phyloP scores from a whole-genome alignment of 2,797 vertebrate genomes.

The Typhlichthys subterraneus region DNA sequence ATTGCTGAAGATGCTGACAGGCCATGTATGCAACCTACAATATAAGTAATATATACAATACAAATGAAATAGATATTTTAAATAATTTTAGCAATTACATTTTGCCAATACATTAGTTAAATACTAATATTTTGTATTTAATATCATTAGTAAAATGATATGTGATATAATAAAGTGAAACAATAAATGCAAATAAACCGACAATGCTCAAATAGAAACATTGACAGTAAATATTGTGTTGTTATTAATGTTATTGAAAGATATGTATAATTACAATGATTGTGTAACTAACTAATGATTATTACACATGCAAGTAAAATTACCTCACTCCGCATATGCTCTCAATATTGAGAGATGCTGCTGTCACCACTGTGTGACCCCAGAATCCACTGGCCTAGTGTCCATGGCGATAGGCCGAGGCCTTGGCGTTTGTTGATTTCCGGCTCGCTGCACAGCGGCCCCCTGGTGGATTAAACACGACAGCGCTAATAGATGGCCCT shows the following conservation, averaged over 20 bases:
- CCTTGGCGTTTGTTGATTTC: slow-evolving; percentile 17
- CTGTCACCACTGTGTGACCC: no score
- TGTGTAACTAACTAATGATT: no score
- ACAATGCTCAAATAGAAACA: no score
- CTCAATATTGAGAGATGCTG: not conserved
- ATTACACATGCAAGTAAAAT: no score
- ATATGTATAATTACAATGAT: no score
- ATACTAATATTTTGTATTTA: no score
- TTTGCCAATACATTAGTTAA: not conserved
- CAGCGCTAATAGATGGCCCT: slow-evolving; percentile 64
- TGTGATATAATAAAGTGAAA: no score
- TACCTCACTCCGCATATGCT: not conserved
- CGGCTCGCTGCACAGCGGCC: slow-evolving; percentile 41
- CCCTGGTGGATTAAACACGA: slow-evolving; percentile 56
- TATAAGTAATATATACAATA: not conserved
- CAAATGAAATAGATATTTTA: no score
- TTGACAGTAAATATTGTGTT: no score
- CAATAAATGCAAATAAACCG: no score
- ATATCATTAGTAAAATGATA: no score
- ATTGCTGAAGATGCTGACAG: slow-evolving; percentile 9
- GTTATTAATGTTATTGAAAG: no score
- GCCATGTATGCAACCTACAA: not conserved
- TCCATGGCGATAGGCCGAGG: slow-evolving; percentile 14
- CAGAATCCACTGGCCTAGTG: slow-evolving; percentile 25
- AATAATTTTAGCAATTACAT: not conserved